Base-by-base conservation (phyloP, 64 coral and sea anemone species). In the Orbicella faveolata region DNA sequence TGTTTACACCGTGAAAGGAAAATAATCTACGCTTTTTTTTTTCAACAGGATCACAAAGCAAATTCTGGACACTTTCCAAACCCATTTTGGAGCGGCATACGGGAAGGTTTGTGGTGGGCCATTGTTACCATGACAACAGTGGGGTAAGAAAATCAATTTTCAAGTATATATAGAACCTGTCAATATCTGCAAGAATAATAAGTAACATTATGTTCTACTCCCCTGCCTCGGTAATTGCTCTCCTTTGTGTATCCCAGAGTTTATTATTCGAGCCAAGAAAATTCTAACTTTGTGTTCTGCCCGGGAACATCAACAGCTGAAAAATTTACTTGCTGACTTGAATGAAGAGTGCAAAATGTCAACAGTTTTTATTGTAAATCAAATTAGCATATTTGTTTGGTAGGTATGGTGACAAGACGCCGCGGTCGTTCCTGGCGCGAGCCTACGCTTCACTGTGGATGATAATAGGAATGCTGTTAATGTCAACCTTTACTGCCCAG, bases 351-450 rank as follows among this genome's bases (percentile, higher is more conserved):
- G 11, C 15, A 12, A 12, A 59, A 59, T 59, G 10, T 59, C 55
- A 14, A 59, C 55, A 59, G 1, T 1, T 68, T 68, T 21, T 21
- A 21, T 21, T 20, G 4, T 68, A 25, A 6, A 18, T 64, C 10
- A 68, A 10, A 33, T 70, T 70, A n/a, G 67, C 25, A 70, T 70
- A 10, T 70, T 70, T 70, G 25, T 70, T n/a, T 59, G 2, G 37
- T 26, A 97, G 95, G 9, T 97, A 97, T 94, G 92, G 95, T 75
- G 95, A 97, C 68, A 84, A 89, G 52, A 89, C 87, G 73, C 95
- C 95, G 11, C 94, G 90, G 63, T 97, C 95, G 9, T 73, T 75
- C 4, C 78, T 52, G n/a, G 95, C 64, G 19, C 85, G 92, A 61
- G 66, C 88, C 12, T 94, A 94, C 63, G 80, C 92, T 81, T 86